phyloP scores from a whole-genome alignment of 2,113 vertebrate species.

The Nestor notabilis region DNA sequence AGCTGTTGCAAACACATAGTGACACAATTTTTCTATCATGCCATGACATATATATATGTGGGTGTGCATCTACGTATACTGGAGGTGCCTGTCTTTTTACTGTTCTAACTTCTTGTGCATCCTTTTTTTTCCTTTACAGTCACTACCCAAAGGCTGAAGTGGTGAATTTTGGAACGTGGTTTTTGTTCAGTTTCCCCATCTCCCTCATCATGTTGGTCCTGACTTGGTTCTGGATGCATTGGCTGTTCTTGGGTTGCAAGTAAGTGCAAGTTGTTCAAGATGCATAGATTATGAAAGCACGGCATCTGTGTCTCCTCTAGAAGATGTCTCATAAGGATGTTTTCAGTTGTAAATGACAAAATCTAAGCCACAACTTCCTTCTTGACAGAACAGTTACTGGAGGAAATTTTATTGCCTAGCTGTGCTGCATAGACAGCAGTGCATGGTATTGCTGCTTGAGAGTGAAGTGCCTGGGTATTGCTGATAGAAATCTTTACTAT shows the following conservation, averaged over 20 bases:
- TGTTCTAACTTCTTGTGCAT: background rate
- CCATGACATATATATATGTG: fast-evolving
- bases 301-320: background rate
- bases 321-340: background rate
- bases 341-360: background rate
- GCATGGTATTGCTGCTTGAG: background rate
- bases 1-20: background rate
- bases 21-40: background rate
- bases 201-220: constrained; percentile 93
- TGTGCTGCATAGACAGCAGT: background rate
- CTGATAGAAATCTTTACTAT: background rate
- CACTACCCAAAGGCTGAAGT: constrained; percentile 93
- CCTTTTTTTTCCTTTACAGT: constrained; percentile 68
- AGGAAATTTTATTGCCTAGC: background rate
- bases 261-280: constrained; percentile 73
- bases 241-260: constrained; percentile 98
- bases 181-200: constrained; percentile 96
- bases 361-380: background rate
- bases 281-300: background rate
- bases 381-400: background rate
- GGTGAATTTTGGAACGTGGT: constrained; percentile 98
- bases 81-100: background rate
- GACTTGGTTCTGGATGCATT: constrained; percentile 98
- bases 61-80: background rate
- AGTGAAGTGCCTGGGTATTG: background rate